Conservation (phyloP, 1,140 invertebrate genomes). For the Dryas iulia region DNA sequence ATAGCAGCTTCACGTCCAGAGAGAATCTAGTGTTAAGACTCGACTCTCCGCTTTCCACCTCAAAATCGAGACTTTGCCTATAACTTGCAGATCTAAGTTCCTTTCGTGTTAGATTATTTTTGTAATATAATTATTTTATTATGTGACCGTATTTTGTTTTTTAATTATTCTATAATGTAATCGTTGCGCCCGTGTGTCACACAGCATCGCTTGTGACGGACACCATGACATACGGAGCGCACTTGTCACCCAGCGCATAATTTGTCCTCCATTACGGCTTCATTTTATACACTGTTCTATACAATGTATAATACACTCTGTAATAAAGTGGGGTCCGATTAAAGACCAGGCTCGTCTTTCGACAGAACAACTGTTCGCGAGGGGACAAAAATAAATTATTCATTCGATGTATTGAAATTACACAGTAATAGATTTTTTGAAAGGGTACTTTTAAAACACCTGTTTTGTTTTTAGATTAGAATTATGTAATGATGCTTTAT, state of each 20-base stretch:
- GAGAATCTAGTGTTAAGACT: no score
- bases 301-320: conserved; percentile 31
- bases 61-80: no score
- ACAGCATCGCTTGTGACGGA: conserved; percentile 52
- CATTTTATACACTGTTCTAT: conserved; percentile 57
- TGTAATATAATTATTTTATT: no score
- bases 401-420: conserved; percentile 70
- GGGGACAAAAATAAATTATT: conserved; percentile 64
- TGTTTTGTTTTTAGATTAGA: conserved; percentile 40
- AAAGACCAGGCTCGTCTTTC: conserved; percentile 71
- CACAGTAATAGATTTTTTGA: conserved; percentile 64
- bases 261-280: conserved; percentile 73
- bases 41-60: no score
- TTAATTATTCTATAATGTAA: no score
- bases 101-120: no score
- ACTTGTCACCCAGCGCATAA: conserved; percentile 72
- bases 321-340: conserved; percentile 71
- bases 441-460: conserved; percentile 46
- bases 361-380: conserved; percentile 66
- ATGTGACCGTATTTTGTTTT: no score
- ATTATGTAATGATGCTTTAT: background rate
- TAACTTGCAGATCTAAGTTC: no score
- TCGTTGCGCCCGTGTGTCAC: conserved; percentile 36
- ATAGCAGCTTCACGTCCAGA: no score
- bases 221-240: conserved; percentile 72